A percentile compares a stretch with the other conserved stretches of the same genome.
These are phyloP conservation scores for Enteromius argenteus DNA, from an alignment of 2,797 vertebrate genomes.

Conservation along the genomic window DNA sequence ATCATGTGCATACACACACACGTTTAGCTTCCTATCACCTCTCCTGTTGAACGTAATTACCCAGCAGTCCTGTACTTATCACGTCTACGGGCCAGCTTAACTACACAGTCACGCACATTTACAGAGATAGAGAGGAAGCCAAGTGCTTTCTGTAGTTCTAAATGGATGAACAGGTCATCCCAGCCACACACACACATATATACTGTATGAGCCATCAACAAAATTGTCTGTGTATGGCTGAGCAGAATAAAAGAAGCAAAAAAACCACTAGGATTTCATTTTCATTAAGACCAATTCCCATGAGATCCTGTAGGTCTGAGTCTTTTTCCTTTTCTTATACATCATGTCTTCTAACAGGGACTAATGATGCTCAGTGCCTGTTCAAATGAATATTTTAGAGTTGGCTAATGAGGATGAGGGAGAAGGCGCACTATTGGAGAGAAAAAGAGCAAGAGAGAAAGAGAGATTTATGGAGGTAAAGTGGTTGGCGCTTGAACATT, in stretches of 20 bases:
- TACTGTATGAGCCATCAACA: background rate
- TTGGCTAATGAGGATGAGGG: conserved; percentile 55
- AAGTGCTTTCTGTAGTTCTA: conserved; percentile 9
- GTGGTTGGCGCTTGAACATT: conserved; percentile 33
- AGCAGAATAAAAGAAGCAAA: background rate
- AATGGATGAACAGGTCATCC: conserved; percentile 28
- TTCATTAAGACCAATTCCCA: conserved; percentile 43
- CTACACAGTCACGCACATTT: conserved; percentile 29
- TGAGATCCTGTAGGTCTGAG: conserved; percentile 48
- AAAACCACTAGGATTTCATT: conserved; percentile 41
- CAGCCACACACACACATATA: background rate
- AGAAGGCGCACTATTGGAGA: conserved; percentile 21
- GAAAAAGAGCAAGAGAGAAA: conserved; percentile 7
- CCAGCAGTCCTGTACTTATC: conserved; percentile 44
- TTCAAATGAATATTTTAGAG: conserved; percentile 59
- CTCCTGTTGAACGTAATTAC: conserved; percentile 44
- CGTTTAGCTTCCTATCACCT: conserved; percentile 49
- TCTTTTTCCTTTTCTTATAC: conserved; percentile 47
- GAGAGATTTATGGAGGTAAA: conserved; percentile 50
- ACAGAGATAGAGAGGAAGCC: background rate
- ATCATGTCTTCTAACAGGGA: conserved; percentile 55
- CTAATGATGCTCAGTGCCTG: conserved; percentile 56
- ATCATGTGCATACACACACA: conserved; percentile 54
- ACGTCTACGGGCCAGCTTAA: conserved; percentile 33
- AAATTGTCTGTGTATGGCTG: conserved; percentile 11